Percentiles rank a stretch among this genome's conserved stretches.
Conservation (phyloP, 1,140 invertebrate species). For the Bombus waltoni region DNA sequence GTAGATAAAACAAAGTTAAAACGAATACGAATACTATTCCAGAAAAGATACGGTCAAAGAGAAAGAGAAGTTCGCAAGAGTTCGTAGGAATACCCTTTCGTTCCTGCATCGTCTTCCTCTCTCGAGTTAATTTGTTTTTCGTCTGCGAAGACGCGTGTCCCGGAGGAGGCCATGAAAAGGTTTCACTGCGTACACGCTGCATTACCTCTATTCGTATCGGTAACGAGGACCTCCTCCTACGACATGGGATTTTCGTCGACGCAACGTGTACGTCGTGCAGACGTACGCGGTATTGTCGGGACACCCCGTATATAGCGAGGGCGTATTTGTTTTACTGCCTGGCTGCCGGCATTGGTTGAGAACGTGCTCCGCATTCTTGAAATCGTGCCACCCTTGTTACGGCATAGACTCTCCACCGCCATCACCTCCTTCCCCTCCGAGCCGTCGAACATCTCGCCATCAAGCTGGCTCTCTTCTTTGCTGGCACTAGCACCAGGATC, state of each 20-base stretch:
- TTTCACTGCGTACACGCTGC: constrained; percentile 69
- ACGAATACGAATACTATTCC: too few species aligned
- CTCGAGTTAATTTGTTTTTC: constrained; percentile 59
- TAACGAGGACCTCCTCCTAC: constrained; percentile 69
- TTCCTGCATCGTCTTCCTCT: not conserved
- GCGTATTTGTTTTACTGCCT: constrained; percentile 83
- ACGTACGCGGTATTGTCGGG: constrained; percentile 71
- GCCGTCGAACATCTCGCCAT: constrained; percentile 18
- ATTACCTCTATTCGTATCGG: constrained; percentile 72
- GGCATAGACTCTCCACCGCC: constrained; percentile 64
- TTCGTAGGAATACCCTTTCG: constrained; percentile 4
- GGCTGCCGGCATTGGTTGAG: constrained; percentile 81
- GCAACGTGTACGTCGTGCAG: constrained; percentile 16
- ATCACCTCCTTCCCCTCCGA: constrained; percentile 26
- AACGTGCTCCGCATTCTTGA: constrained; percentile 82
- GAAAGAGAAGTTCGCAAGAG: too few species aligned
- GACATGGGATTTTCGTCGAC: constrained; percentile 6
- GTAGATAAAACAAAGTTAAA: too few species aligned
- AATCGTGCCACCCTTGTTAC: constrained; percentile 80
- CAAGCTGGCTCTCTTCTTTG: constrained; percentile 60
- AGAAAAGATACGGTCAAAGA: too few species aligned
- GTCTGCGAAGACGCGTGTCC: constrained; percentile 30
- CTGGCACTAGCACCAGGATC: constrained; percentile 45
- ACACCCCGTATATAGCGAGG: constrained; percentile 76
- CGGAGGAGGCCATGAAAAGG: constrained; percentile 67